A percentile compares a stretch with the other conserved stretches of the same genome.
Conservation (phyloP, 2,888 invertebrate species). For the Drosophila yooni region DNA sequence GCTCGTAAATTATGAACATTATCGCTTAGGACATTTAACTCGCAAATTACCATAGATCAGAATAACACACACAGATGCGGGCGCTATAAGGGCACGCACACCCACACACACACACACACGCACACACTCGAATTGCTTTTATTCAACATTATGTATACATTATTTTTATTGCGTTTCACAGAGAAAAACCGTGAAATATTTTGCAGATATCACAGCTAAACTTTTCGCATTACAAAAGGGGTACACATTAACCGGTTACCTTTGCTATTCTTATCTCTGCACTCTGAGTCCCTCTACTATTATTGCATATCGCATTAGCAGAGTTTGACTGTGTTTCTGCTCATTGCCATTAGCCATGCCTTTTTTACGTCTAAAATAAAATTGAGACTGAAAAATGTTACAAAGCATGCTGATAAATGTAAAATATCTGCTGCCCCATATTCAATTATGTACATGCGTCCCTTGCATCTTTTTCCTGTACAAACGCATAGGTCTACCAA, state of each 20-base stretch:
- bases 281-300: neutral
- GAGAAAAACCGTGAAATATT: constrained; percentile 38
- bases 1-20: constrained; percentile 63
- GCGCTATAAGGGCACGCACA: constrained; percentile 15
- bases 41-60: constrained; percentile 71
- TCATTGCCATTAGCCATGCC: constrained; percentile 58
- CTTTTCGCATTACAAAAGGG: constrained; percentile 54
- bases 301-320: constrained; percentile 41
- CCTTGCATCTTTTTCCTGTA: constrained; percentile 11
- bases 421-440: constrained; percentile 18
- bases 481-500: constrained; percentile 59
- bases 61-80: constrained; percentile 50
- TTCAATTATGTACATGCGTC: constrained; percentile 59
- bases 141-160: constrained; percentile 49
- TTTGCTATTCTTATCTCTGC: constrained; percentile 3
- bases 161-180: constrained; percentile 67
- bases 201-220: constrained; percentile 57
- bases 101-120: constrained; percentile 19
- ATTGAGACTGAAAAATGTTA: constrained; percentile 41
- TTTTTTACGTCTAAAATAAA: constrained; percentile 50
- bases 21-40: constrained; percentile 67
- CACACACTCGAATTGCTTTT: constrained; percentile 9
- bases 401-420: constrained; percentile 17
- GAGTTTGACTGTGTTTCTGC: constrained; percentile 12
- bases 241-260: constrained; percentile 58